Percentiles rank a stretch among this genome's conserved stretches.
Conservation (phyloP, 2,797 vertebrate species). For the Coluber constrictor region DNA sequence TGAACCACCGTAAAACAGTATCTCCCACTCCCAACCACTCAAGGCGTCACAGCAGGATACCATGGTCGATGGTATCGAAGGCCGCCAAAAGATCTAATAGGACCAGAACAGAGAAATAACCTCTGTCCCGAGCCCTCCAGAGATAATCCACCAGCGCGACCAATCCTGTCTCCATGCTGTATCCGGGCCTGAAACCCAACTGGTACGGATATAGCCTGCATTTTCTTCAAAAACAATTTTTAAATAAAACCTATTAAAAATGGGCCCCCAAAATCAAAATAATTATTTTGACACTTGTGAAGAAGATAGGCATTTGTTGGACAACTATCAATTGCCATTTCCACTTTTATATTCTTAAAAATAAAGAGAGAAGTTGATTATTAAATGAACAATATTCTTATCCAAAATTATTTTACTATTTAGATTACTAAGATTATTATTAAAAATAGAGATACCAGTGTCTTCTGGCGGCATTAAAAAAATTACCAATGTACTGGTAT, state of each 20-base stretch:
- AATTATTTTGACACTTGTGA: not conserved
- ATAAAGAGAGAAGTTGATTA: not conserved
- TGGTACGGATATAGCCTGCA: not conserved
- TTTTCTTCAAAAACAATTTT: not conserved
- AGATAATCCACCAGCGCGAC: no score
- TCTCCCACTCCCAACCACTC: no score
- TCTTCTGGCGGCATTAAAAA: not conserved
- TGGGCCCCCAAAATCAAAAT: not conserved
- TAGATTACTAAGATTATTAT: not conserved
- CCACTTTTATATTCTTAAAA: not conserved
- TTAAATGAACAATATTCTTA: not conserved
- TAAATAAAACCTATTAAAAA: not conserved
- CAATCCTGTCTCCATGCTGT: no score
- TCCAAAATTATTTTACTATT: not conserved
- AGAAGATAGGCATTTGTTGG: not conserved
- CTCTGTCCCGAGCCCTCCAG: no score
- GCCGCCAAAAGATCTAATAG: no score
- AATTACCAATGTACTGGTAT: not conserved
- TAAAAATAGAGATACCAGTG: not conserved
- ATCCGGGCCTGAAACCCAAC: no score
- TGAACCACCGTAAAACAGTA: no score
- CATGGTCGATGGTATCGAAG: no score
- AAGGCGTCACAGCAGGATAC: no score
- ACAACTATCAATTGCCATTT: not conserved
- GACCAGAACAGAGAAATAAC: no score